Conservation (phyloP, 2,797 vertebrate genomes). For the Hypotaenidia philippensis region DNA sequence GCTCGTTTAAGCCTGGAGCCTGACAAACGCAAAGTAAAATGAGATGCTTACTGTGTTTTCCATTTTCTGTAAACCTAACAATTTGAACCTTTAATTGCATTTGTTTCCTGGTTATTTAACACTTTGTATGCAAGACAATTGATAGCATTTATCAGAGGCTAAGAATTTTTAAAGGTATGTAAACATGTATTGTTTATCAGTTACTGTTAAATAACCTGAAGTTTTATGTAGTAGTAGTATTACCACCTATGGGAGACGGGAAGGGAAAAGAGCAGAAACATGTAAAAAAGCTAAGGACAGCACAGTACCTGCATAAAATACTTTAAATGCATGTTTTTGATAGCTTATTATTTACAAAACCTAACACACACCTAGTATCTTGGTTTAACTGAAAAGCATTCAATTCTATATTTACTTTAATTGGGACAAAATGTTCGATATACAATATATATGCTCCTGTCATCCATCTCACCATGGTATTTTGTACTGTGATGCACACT, state of each 20-base stretch:
- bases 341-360: not conserved
- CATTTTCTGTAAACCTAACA: not conserved
- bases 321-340: not conserved
- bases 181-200: not conserved
- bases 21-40: not conserved
- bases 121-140: not conserved
- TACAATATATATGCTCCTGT: not conserved
- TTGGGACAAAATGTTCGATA: not conserved
- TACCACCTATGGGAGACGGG: not conserved
- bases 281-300: not conserved
- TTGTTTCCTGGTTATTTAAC: not conserved
- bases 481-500: not conserved
- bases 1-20: not conserved
- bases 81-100: not conserved
- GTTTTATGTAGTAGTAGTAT: not conserved
- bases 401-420: not conserved
- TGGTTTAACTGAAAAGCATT: not conserved
- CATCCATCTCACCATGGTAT: not conserved
- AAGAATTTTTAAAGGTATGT: not conserved
- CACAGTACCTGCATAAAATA: not conserved
- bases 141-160: not conserved
- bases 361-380: accelerated
- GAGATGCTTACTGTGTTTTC: not conserved
- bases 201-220: not conserved
- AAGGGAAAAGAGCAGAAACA: not conserved